Base-by-base conservation (phyloP, 2,797 vertebrate genomes). In the Ispidina lecontei region DNA sequence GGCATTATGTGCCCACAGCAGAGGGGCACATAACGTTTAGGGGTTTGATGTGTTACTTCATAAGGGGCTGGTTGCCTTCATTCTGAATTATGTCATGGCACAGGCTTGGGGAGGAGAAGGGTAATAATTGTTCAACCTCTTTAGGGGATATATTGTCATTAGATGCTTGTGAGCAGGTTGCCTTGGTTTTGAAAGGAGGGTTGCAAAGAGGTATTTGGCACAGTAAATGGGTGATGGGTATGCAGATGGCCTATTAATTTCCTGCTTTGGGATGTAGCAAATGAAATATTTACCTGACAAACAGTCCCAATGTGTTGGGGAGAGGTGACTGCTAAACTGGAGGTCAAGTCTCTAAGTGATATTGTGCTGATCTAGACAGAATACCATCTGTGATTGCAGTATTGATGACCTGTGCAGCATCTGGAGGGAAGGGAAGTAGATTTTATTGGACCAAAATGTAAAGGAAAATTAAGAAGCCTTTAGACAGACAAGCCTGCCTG, bases 111-210 rank as follows among this genome's bases (percentile, higher is more conserved):
- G 26, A 70, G 74, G 65, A 68, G 46, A 79, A 65, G 5, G n/a
- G 8, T 10, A 43, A 39, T 56, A 43, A 39, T 56, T 74, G 12
- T 65, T 78, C 28, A 72, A 26, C 12, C 17, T 47, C 1, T 35
- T 91, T 89, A 62, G 7, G 41, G 47, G 54, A 86, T 63, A 51
- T 81, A 58, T 10, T 75, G 41, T 71, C 81, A 64, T 84, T 84
- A 59, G 41, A 51, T 87, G 41, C n/a, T 77, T 70, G 56, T 68
- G 70, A 44, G 59, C 49, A 74, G 65, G 39, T 83, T 62, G 52
- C 5, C 12, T 22, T 76, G 29, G 29, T 62, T 89, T 92, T 54
- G 54, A 67, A 79, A 69, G 33, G 22, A 83, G 44, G 5, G 31
- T 52, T 68, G 52, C 10, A 5, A 64, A 58, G 51, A 68, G 60